A percentile compares a stretch with the other conserved stretches of the same genome.
Evolutionary conservation across 2,797 vertebrate genomes (phyloP).

Genomic region (Avahi laniger): DNA sequence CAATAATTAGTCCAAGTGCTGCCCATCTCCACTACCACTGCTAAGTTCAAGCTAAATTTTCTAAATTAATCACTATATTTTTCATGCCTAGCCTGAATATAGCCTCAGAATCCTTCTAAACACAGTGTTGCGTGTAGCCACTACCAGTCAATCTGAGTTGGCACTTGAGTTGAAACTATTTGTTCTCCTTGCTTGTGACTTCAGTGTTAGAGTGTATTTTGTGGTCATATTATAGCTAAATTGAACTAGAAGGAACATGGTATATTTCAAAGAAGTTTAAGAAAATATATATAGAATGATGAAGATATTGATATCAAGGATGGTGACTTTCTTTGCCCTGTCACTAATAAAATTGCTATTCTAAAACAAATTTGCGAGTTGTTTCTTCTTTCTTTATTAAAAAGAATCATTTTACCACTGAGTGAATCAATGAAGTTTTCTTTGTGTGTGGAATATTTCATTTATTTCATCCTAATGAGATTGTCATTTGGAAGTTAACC

Average conservation of each 20-base stretch:
- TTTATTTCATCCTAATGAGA: not conserved
- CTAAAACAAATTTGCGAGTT: not conserved
- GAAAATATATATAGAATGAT: conserved; percentile 18
- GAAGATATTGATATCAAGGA: not conserved
- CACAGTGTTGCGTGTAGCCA: not conserved
- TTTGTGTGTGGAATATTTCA: not conserved
- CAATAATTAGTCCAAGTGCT: not conserved
- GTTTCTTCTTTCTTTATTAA: not conserved
- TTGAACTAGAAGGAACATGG: not conserved
- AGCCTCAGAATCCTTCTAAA: not conserved
- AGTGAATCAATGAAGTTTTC: not conserved
- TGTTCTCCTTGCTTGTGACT: not conserved
- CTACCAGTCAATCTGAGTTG: not conserved
- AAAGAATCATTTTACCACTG: not conserved
- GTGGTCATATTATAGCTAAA: not conserved
- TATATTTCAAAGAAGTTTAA: not conserved
- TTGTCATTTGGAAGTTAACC: not conserved
- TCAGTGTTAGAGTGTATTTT: not conserved
- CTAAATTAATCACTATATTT: not conserved
- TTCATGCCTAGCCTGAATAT: not conserved
- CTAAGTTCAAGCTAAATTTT: conserved; percentile 1
- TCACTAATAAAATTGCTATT: not conserved
- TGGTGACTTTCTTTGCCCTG: not conserved
- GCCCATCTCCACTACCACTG: not conserved
- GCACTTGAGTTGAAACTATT: not conserved